Base-by-base conservation (phyloP, 2,113 vertebrate genomes). In the Uropsilus gracilis region DNA sequence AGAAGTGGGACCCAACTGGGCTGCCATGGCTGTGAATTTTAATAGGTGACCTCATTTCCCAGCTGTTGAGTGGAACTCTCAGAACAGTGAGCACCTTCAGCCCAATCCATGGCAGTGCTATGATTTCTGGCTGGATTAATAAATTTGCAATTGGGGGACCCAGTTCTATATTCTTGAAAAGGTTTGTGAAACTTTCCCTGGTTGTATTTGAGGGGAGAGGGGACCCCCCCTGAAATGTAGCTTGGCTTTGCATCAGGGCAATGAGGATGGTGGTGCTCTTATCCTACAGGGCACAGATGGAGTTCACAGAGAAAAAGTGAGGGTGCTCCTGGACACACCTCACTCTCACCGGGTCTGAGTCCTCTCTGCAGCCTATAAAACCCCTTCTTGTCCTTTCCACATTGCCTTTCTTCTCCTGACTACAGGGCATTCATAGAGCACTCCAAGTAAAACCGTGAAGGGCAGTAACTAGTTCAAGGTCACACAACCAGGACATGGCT, bases 31-130 rank as follows among this genome's bases (percentile, higher is more conserved):
- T 48, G 90, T 69, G 37, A 61, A 57, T 71, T 59, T 53, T 80
- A 61, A 59, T 44, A n/a, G 16, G 3, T 20, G 48, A 69, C 42
- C 42, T 73, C 37, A 28, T 72, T 37, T 85, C 77, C 81, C 32
- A 44, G 88, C 80, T 4, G 4, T 26, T 30, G 1, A 24, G 53
- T 7, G 48, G 69, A 59, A 75, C n/a, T 6, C 16, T 34, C 55
- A 39, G 20, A 50, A 66, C 55, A 68, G 39, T 42, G 48, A 72
- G 63, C 28, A 24, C 16, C 2, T 55, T 53, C 20, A 46, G 30
- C 53, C 22, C 39, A 26, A 37, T 7, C 13, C 0, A 0, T 34
- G 66, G 78, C 37, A 2, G 12, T 26, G 42, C 59, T 28, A 8
- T 9, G 18, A 13, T 17, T 78, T 34, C 34, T 39, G 57, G 46